phyloP scores from a whole-genome alignment of 2,113 vertebrate species.

The Carassius gibelio region DNA sequence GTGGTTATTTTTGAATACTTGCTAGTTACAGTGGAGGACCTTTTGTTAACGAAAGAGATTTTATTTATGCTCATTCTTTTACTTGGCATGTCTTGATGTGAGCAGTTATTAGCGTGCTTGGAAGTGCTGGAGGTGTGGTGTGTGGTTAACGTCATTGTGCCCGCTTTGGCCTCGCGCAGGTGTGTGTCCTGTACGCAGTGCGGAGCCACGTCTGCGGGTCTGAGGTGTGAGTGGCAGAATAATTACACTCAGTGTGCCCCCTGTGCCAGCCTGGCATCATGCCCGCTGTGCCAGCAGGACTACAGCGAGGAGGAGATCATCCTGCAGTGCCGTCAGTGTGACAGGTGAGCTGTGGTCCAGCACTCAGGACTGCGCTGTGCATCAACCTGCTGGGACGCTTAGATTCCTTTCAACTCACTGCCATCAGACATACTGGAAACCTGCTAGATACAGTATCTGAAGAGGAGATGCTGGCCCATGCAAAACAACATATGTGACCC shows the following conservation, averaged over 20 bases:
- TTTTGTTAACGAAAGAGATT: background rate
- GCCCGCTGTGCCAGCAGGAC: constrained; percentile 85
- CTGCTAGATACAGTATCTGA: background rate
- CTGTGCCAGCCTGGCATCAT: constrained; percentile 88
- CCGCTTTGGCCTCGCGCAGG: constrained; percentile 72
- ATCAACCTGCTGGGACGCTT: constrained; percentile 21
- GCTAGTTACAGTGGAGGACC: background rate
- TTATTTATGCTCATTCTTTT: background rate
- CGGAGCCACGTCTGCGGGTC: constrained; percentile 88
- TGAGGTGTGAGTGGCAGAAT: constrained; percentile 96
- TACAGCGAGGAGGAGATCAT: constrained; percentile 93
- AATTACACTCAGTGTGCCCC: constrained; percentile 97
- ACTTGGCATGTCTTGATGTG: constrained; percentile 10
- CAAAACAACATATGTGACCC: background rate
- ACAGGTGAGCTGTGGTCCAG: constrained; percentile 77
- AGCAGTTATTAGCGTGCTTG: background rate
- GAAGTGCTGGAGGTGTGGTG: constrained; percentile 2
- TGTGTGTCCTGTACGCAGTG: constrained; percentile 96
- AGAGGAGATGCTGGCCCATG: background rate
- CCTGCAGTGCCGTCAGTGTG: constrained; percentile 93
- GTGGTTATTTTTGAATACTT: background rate
- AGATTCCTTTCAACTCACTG: background rate
- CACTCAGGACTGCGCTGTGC: background rate
- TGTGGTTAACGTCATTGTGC: background rate
- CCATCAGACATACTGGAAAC: background rate